Conservation (phyloP, 2,797 vertebrate genomes). For the Alfaro cultratus region DNA sequence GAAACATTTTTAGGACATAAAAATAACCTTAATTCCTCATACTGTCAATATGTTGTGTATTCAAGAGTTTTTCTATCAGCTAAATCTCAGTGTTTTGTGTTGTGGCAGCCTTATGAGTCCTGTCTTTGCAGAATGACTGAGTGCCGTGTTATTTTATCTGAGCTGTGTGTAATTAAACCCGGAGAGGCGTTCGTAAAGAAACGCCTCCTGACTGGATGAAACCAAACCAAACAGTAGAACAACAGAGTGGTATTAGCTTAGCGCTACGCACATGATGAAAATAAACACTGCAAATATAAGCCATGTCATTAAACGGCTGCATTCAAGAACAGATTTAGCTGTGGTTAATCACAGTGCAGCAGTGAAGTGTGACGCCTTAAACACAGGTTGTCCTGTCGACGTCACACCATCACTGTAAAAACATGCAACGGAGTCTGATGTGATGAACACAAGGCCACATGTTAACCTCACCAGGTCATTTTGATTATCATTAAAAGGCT, state of each 20-base stretch:
- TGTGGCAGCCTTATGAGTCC: background rate
- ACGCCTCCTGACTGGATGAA: background rate
- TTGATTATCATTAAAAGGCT: background rate
- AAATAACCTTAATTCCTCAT: background rate
- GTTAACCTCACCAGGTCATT: background rate
- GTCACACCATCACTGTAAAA: background rate
- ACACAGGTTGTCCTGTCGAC: background rate
- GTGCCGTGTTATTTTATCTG: background rate
- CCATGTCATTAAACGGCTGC: background rate
- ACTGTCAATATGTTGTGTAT: background rate
- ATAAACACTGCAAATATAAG: background rate
- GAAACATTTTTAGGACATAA: background rate
- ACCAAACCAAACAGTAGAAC: background rate
- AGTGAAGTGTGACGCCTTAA: background rate
- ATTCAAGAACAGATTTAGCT: background rate
- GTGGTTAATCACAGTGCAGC: constrained; percentile 4
- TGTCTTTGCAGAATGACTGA: background rate
- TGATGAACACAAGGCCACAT: background rate
- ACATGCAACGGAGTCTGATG: background rate
- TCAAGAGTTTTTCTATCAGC: no score
- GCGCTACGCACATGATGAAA: background rate
- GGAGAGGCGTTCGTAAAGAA: background rate
- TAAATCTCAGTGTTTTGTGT: background rate
- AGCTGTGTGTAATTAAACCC: background rate
- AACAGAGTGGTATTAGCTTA: background rate